A percentile compares a stretch with the other conserved stretches of the same genome.
These are phyloP conservation scores for Argya squamiceps DNA, from an alignment of 2,797 vertebrate genomes.

Conservation along the genomic window DNA sequence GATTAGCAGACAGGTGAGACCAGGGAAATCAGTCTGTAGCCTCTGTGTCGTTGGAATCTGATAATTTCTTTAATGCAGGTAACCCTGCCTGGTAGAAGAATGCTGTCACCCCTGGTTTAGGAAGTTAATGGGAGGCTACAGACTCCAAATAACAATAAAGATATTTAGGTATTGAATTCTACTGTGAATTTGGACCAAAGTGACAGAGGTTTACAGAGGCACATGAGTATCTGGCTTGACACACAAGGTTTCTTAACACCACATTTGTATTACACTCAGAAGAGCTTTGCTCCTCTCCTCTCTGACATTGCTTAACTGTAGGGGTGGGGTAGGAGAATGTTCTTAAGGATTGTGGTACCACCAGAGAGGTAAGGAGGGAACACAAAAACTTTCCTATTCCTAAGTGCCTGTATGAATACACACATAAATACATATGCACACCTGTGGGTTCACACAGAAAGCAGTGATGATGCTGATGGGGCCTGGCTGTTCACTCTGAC, in stretches of 20 bases:
- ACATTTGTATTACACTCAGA: neutral
- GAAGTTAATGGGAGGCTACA: neutral
- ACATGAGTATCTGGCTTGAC: neutral
- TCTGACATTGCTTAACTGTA: neutral
- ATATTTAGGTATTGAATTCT: neutral
- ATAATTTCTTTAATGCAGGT: neutral
- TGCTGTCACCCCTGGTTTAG: neutral
- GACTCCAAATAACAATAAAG: neutral
- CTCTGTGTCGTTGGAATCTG: neutral
- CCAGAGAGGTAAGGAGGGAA: neutral
- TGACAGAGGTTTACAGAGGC: neutral
- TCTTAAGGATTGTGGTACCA: neutral
- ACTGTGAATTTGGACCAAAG: neutral
- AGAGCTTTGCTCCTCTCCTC: neutral
- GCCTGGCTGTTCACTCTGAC: neutral
- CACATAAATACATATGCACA: fast-evolving
- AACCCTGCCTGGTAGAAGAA: neutral
- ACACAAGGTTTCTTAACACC: neutral
- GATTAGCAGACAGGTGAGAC: neutral
- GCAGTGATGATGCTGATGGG: neutral
- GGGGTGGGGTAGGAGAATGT: neutral
- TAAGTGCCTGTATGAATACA: neutral
- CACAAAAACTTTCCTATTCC: neutral
- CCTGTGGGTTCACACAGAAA: neutral
- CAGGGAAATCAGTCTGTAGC: neutral